Evolutionary conservation across 2,797 vertebrate genomes (phyloP).

Genomic region (Emydoidea blandingii): DNA sequence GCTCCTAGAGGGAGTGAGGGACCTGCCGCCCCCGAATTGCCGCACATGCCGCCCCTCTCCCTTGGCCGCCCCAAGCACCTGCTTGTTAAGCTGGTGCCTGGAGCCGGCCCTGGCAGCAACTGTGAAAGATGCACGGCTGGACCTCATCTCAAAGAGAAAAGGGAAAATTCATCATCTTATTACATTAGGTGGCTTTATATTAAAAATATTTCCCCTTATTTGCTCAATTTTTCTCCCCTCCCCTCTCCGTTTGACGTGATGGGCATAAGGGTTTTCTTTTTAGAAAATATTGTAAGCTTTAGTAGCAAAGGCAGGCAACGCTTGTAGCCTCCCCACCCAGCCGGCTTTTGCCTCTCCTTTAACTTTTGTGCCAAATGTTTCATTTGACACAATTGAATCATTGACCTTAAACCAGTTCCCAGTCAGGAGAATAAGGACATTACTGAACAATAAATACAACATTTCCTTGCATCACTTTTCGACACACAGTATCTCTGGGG

Average conservation of each 20-base stretch:
- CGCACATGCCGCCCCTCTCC: too few relatives aligned
- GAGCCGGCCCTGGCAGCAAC: neutral
- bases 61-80: too few relatives aligned
- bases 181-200: neutral
- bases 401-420: conserved; percentile 23
- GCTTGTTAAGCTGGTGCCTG: too few relatives aligned
- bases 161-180: conserved; percentile 33
- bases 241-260: neutral
- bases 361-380: conserved; percentile 39
- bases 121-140: conserved; percentile 48
- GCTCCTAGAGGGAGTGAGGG: too few relatives aligned
- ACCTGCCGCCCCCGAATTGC: too few relatives aligned
- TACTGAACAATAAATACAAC: conserved; percentile 10
- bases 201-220: conserved; percentile 14
- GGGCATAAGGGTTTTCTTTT: conserved; percentile 28
- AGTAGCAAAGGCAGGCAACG: conserved; percentile 39
- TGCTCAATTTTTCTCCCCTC: conserved; percentile 20
- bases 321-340: neutral
- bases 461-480: conserved; percentile 20
- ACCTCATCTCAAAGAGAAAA: conserved; percentile 7
- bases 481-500: neutral
- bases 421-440: neutral
- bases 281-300: conserved; percentile 23
- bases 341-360: conserved; percentile 51
- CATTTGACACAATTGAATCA: conserved; percentile 12